phyloP scores from a whole-genome alignment of 1,140 invertebrate species.

The Drosophila nikananu region DNA sequence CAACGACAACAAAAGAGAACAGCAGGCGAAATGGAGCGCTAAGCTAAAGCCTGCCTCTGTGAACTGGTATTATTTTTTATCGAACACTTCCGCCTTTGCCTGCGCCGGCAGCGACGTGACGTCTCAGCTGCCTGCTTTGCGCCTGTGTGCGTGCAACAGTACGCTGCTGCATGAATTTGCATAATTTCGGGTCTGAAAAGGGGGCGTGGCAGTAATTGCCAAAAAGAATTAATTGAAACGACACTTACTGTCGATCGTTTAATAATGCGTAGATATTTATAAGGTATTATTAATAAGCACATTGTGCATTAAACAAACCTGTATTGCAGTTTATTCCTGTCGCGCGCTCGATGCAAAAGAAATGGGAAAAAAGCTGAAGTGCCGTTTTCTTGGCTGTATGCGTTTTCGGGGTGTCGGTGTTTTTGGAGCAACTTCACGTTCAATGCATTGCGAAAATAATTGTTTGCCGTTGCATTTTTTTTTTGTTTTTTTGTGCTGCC shows the following conservation, averaged over 20 bases:
- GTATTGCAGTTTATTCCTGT: conserved; percentile 71
- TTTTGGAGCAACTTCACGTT: conserved; percentile 63
- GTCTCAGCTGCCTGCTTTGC: conserved; percentile 33
- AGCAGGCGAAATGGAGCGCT: conserved; percentile 24
- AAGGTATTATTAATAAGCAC: conserved; percentile 45
- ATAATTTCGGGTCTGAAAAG: conserved; percentile 58
- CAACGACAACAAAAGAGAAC: conserved; percentile 19
- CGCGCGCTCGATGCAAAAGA: conserved; percentile 59
- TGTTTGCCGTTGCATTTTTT: conserved; percentile 78
- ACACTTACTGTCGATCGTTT: conserved; percentile 37
- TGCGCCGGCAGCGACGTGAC: conserved; percentile 50
- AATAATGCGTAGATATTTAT: conserved; percentile 44
- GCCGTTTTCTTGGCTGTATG: conserved; percentile 46
- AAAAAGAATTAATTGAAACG: conserved; percentile 41
- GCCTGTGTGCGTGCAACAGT: conserved; percentile 24
- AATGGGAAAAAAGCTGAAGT: conserved; percentile 31
- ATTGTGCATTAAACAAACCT: conserved; percentile 72
- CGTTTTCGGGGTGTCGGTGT: conserved; percentile 46
- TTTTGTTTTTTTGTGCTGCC: conserved; percentile 47
- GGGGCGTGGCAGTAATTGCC: conserved; percentile 50
- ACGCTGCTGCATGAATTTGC: conserved; percentile 68
- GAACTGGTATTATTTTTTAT: conserved; percentile 62
- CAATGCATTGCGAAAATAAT: conserved; percentile 73
- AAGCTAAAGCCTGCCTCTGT: conserved; percentile 39
- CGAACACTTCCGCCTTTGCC: conserved; percentile 64